Conservation (phyloP, 2,888 invertebrate genomes). For the Spicauda simplicius region DNA sequence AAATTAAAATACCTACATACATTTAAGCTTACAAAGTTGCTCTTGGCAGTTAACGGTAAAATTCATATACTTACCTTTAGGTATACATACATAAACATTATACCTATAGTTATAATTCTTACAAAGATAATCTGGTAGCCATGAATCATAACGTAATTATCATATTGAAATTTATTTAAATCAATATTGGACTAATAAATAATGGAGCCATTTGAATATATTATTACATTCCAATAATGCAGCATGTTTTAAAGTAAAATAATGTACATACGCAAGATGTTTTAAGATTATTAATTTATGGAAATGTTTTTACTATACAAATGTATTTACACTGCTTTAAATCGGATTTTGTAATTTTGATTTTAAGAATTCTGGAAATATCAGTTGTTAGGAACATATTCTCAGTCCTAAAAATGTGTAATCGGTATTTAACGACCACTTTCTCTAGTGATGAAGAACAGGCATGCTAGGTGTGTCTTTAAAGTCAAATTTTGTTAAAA, state of each 20-base stretch:
- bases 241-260: slow-evolving; percentile 1
- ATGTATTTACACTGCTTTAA: no score
- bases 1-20: not conserved
- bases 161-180: slow-evolving; percentile 14
- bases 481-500: no score
- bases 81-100: no score
- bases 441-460: no score
- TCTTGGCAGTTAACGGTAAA: not conserved
- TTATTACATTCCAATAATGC: slow-evolving; percentile 4
- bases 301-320: not conserved
- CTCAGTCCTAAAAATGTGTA: no score
- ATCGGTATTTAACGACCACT: no score
- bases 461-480: no score
- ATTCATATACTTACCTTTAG: not conserved
- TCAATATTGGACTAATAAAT: slow-evolving; percentile 5
- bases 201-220: slow-evolving; percentile 1
- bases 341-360: no score
- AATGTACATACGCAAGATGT: not conserved
- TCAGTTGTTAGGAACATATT: no score
- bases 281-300: not conserved
- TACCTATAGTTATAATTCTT: not conserved
- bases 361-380: no score
- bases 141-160: slow-evolving; percentile 26
- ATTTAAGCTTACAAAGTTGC: not conserved
- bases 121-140: not conserved